Evolutionary conservation across 2,797 vertebrate genomes (phyloP), one percentile per base, ranked within the genome.

Genomic region (Lophura swinhoii): DNA sequence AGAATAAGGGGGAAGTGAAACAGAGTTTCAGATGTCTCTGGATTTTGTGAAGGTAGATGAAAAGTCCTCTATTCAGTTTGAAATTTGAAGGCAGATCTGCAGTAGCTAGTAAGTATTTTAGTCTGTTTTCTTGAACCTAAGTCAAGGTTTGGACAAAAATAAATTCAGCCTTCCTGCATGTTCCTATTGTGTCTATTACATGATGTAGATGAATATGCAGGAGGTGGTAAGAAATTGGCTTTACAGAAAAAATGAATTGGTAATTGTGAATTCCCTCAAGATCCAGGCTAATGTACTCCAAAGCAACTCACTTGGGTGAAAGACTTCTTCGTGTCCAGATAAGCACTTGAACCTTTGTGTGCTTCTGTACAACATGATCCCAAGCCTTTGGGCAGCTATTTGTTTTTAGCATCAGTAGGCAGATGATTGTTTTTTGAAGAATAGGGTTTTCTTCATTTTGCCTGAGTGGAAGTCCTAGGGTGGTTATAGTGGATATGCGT

Each of bases 401-500:
- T 20, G 22, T 51, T 82, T 46, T 37, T 20, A 9, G 18, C 15
- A 37, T 35, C 33, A 21, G 44, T n/a, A 63, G 2, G 5, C 39
- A 33, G 56, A 14, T 37, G 23, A 12, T 62, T 77, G 43, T 17
- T 67, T 76, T 10, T 18, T 1, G 0, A 16, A 43, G 26, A 55
- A 16, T 12, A 29, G 14, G 1, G 0, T 9, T 49, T 35, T 39
- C 28, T 62, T 16, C 46, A 1, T 48, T 62, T 85, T 58, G 4
- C 26, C 24, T 37, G 29, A 77, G 70, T 21, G 74, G 49, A 56
- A 82, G 6, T 28, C 48, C 63, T 23, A 15, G 49, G 10, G 31
- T 1, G 53, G 24, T 33, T 66, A 4, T 6, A 44, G 9, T 28
- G 15, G 17, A 10, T 28, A 2, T 13, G 3, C 10, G 12, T 6